phyloP scores from a whole-genome alignment of 2,797 vertebrate genomes.

The Oceanodroma leucorhoa region DNA sequence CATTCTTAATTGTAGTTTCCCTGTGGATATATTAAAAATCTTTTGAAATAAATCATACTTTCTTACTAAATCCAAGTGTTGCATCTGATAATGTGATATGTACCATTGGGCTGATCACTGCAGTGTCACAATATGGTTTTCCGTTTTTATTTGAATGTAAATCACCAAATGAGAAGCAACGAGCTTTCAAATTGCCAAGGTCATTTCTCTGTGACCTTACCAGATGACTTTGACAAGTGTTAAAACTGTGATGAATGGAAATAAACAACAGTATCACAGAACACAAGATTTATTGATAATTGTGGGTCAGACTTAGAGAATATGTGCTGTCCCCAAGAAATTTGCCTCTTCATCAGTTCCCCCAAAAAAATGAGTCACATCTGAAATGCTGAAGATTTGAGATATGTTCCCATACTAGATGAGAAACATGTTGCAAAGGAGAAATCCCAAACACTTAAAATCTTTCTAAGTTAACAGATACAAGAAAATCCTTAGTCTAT shows the following conservation, averaged over 20 bases:
- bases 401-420: neutral
- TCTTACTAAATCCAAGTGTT: neutral
- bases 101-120: neutral
- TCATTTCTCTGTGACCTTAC: neutral
- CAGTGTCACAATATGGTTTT: neutral
- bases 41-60: neutral
- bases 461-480: neutral
- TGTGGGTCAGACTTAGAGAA: neutral
- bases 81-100: neutral
- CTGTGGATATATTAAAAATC: neutral
- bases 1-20: neutral
- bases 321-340: neutral
- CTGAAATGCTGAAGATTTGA: neutral
- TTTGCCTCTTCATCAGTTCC: neutral
- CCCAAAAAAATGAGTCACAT: neutral
- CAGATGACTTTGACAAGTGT: neutral
- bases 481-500: neutral
- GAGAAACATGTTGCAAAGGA: neutral
- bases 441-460: neutral
- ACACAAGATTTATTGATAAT: neutral
- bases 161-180: neutral
- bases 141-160: neutral
- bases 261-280: neutral
- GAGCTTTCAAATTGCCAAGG: neutral
- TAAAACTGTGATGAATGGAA: constrained; percentile 4